These are phyloP conservation scores for Galbula dea DNA, from an alignment of 2,113 vertebrate genomes.

Conservation along the genomic window DNA sequence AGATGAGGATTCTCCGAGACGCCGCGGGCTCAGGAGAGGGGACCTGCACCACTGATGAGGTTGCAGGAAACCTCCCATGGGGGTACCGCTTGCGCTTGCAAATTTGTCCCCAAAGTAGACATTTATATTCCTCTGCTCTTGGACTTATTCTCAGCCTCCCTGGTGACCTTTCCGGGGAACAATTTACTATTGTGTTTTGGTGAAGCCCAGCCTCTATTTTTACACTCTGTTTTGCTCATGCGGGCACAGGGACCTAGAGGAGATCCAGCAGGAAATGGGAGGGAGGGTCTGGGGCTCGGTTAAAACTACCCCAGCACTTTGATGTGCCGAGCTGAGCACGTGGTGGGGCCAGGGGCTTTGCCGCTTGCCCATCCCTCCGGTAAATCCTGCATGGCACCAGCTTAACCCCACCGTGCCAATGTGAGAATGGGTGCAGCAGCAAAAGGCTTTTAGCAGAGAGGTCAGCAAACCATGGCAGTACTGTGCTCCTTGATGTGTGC, in stretches of 20 bases:
- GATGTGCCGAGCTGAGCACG: background rate
- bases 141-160: constrained; percentile 24
- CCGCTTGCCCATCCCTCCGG: background rate
- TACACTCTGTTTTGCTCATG: constrained; percentile 69
- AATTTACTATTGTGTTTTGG: constrained; percentile 66
- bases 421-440: background rate
- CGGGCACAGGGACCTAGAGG: constrained; percentile 11
- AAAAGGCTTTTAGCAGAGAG: background rate
- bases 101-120: background rate
- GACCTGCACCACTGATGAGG: background rate
- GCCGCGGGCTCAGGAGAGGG: background rate
- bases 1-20: background rate
- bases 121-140: background rate
- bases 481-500: fast-evolving
- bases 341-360: background rate
- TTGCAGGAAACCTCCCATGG: background rate
- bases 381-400: background rate
- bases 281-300: constrained; percentile 8
- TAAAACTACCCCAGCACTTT: background rate
- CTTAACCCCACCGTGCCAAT: background rate
- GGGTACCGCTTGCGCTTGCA: background rate
- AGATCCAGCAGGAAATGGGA: constrained; percentile 64
- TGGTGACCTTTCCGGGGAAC: constrained; percentile 65
- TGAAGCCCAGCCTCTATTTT: constrained; percentile 63
- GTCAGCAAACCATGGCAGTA: fast-evolving